A percentile compares a stretch with the other conserved stretches of the same genome.
Evolutionary conservation across 2,888 invertebrate species (phyloP).

Genomic region (Epiblema foenella): DNA sequence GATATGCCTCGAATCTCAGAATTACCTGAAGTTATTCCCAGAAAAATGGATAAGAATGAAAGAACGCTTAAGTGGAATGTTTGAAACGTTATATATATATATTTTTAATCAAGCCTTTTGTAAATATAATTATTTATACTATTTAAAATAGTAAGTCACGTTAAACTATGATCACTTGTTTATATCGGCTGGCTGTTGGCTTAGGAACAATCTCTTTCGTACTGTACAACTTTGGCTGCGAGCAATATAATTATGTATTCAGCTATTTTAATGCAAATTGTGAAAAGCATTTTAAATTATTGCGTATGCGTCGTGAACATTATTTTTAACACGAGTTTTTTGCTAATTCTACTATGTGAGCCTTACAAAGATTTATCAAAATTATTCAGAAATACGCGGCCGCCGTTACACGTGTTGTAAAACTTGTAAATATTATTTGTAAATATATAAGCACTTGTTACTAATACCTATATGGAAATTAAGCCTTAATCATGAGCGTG

Average conservation of each 20-base stretch:
- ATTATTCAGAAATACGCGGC: background rate
- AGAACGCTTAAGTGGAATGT: background rate
- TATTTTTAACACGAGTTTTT: background rate
- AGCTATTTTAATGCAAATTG: background rate
- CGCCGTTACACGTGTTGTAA: conserved; percentile 22
- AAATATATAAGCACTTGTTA: conserved; percentile 32
- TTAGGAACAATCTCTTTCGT: background rate
- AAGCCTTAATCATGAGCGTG: conserved; percentile 36
- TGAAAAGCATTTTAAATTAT: background rate
- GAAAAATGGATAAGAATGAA: background rate
- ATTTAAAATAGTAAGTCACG: background rate
- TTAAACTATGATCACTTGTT: conserved; percentile 3
- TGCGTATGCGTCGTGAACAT: background rate
- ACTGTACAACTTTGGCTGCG: background rate
- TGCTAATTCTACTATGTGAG: background rate
- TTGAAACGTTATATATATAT: background rate
- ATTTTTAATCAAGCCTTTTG: background rate
- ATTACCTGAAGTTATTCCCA: conserved; percentile 4
- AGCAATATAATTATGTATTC: background rate
- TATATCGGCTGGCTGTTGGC: background rate
- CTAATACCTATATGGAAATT: conserved; percentile 16
- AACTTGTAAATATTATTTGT: conserved; percentile 24
- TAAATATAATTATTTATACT: conserved; percentile 20
- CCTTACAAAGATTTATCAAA: background rate
- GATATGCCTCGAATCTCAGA: conserved; percentile 30